A percentile compares a stretch with the other conserved stretches of the same genome.
phyloP scores from a whole-genome alignment of 2,113 vertebrate species.

The Myxocyprinus asiaticus region DNA sequence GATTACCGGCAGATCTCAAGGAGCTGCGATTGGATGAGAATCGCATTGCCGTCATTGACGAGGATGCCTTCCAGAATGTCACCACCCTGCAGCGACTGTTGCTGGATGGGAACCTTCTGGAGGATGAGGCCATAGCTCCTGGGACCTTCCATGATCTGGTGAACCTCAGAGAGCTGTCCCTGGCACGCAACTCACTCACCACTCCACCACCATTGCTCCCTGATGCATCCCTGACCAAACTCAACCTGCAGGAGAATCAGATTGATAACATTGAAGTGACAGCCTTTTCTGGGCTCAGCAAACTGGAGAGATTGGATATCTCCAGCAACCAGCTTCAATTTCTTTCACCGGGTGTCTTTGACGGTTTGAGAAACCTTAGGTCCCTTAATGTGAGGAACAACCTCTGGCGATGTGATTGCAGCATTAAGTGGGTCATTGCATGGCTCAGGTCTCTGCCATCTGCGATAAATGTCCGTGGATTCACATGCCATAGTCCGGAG shows the following conservation, averaged over 20 bases:
- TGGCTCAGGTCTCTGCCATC: conserved; percentile 91
- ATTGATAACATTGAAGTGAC: conserved; percentile 89
- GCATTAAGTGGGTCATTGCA: conserved; percentile 94
- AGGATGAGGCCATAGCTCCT: conserved; percentile 89
- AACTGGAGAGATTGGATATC: conserved; percentile 91
- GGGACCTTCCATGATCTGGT: conserved; percentile 90
- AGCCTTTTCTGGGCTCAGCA: conserved; percentile 85
- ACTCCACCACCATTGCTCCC: conserved; percentile 88
- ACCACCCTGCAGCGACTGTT: conserved; percentile 90
- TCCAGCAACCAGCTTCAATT: conserved; percentile 91
- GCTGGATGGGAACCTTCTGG: conserved; percentile 93
- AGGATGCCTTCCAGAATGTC: conserved; percentile 94
- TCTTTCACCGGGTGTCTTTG: conserved; percentile 89
- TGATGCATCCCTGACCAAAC: conserved; percentile 83
- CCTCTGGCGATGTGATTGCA: conserved; percentile 93
- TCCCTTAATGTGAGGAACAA: conserved; percentile 92
- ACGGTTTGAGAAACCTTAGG: conserved; percentile 84
- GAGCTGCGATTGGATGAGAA: conserved; percentile 96
- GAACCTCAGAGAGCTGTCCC: conserved; percentile 90
- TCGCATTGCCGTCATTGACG: conserved; percentile 89
- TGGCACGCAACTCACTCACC: conserved; percentile 91
- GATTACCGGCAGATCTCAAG: conserved; percentile 88
- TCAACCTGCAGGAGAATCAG: conserved; percentile 96
- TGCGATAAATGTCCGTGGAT: conserved; percentile 89
- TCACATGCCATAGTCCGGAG: conserved; percentile 92